These are phyloP conservation scores for Vespertilio murinus DNA, from an alignment of 2,797 vertebrate genomes.

Conservation along the genomic window DNA sequence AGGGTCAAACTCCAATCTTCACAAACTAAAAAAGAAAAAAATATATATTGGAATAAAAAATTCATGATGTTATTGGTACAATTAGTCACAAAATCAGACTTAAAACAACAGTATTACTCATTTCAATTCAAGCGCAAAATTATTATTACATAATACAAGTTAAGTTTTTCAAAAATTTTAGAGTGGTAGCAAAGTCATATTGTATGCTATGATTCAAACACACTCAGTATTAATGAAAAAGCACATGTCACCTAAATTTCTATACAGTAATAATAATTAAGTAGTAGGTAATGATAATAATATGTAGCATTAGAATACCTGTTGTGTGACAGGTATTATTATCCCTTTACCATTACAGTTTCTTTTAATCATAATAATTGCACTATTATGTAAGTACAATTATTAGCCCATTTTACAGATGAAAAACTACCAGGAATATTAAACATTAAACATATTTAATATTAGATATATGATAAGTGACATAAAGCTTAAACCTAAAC, in stretches of 20 bases:
- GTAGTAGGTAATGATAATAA: not conserved
- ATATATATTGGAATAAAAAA: not conserved
- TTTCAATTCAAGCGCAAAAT: not conserved
- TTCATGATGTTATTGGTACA: not conserved
- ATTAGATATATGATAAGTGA: not conserved
- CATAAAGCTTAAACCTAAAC: constrained; percentile 25
- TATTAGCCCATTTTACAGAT: constrained; percentile 25
- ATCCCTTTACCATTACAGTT: not conserved
- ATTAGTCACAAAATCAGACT: not conserved
- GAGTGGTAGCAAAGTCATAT: not conserved
- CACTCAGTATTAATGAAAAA: not conserved
- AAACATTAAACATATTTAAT: constrained; percentile 48
- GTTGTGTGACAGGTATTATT: not conserved
- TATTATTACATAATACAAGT: not conserved
- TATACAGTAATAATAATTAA: not conserved
- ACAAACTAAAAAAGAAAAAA: not conserved
- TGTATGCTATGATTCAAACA: not conserved
- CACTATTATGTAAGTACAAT: not conserved
- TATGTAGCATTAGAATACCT: not conserved
- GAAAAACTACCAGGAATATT: not conserved
- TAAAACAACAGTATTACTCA: not conserved
- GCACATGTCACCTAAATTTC: not conserved
- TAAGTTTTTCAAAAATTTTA: not conserved
- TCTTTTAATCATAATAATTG: not conserved
- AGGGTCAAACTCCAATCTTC: not conserved